Evolutionary conservation across 53 echinoderm and acorn worm species (phyloP), one percentile per base, ranked within the genome.

Genomic region (Luidia sarsii): DNA sequence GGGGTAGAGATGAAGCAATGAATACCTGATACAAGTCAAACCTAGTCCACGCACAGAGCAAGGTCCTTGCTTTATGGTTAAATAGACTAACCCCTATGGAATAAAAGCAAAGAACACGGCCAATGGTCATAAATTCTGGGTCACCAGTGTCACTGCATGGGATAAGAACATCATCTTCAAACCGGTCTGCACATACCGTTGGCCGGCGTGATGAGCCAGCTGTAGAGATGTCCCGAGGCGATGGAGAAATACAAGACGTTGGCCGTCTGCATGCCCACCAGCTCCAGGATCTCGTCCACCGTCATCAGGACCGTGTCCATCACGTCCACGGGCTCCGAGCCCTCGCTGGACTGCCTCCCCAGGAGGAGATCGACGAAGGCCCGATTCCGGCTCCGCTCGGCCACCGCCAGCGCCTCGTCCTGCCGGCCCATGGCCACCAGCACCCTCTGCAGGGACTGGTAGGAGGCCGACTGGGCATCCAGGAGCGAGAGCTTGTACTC

Each of bases 201-300:
- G 25, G 38, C 50, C 54, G 99, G 91, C 35, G 83, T 89, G 54
- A 99, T 89, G 25, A 94, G 87, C 99, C 99, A 99, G 46, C 90
- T 94, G 71, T 94, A 94, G 6, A 99, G 86, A 74, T 99, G 99
- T 7, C 99, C 99, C 28, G 91, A 94, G 48, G 94, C 99, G 33
- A 99, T 82, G 32, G 99, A 99, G 59, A 71, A 99, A 54, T 99
- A 99, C 60, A 99, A 82, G 29, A 99, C 74, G 33, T 82, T 81
- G 10, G 99, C 91, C 35, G 39, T 87, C 80, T 94, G 99, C 50
- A 91, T 85, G 59, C 86, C 91, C 34, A 99, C 99, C 39, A 91
- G 69, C 25, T 94, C 94, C 79, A 88, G 48, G 50, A 94, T 99
- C 83, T 94, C 91, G 33, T 99, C 99, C 24, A 87, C 84, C 27